Evolutionary conservation across 2,797 vertebrate genomes (phyloP), one percentile per base, ranked within the genome.

Genomic region (Oreortyx pictus): DNA sequence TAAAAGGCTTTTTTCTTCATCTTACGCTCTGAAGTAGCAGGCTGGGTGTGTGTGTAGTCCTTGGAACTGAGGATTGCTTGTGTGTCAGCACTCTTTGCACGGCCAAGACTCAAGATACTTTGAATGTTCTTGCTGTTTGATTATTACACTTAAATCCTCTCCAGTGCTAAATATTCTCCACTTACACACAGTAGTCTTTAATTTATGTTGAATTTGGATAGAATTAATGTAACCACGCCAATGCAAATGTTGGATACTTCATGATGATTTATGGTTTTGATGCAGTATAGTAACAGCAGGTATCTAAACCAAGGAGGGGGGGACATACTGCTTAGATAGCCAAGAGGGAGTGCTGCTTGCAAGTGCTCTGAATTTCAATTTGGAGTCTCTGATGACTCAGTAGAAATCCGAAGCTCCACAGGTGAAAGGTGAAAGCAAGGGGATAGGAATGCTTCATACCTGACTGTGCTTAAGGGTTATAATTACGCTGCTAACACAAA

Each of bases 361-460:
- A 9, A 35, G 50, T 75, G 10, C 59, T 65, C 43, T 50, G 54
- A 54, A n/a, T 22, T 82, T 54, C 54, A 52, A 65, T 81, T 70
- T 19, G 59, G 54, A 75, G 70, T 37, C 35, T 84, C 73, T 93
- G 74, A 70, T 91, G 73, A 61, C 46, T 43, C 22, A 79, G 27
- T n/a, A 82, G 64, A 77, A 88, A 89, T 37, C 61, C 39, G 67
- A 77, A 46, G 37, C 52, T 90, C 24, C 22, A 3, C 44, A 43
- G 44, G 25, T 86, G 44, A 87, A 82, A 89, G 75, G 31, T 88
- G 33, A 87, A 82, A 87, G 75, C 35, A 82, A 22, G 75, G 56
- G 41, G 19, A 15, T 70, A 29, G 41, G 44, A 82, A 49, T 27
- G 56, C 60, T 92, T 84, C 64, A 18, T 56, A 73, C 64, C 56